phyloP scores from a whole-genome alignment of 2,113 vertebrate genomes.

The Heterocephalus glaber region DNA sequence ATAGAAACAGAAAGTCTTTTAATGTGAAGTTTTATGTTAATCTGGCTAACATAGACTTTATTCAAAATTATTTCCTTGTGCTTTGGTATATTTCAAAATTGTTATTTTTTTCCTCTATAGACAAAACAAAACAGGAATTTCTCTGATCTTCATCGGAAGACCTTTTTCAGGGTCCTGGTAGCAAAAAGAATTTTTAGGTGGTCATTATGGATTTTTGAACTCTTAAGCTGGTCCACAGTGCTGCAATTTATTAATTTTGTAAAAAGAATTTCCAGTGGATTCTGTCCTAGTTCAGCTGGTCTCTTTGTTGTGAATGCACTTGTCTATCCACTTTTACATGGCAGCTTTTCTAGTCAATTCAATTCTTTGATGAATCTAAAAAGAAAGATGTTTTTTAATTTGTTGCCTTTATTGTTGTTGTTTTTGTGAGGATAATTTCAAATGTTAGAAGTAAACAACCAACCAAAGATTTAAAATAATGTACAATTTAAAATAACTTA shows the following conservation, averaged over 20 bases:
- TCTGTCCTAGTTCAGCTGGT: background rate
- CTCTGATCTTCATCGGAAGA: background rate
- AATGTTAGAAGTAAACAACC: no score
- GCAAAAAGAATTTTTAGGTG: background rate
- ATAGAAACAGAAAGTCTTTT: background rate
- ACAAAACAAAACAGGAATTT: background rate
- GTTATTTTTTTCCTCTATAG: background rate
- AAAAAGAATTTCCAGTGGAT: background rate
- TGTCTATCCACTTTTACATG: background rate
- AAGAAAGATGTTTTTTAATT: background rate
- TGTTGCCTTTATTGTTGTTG: background rate
- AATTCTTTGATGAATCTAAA: background rate
- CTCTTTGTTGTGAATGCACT: background rate
- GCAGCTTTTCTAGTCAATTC: background rate
- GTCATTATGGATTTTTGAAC: background rate
- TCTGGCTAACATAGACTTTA: background rate
- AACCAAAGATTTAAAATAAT: no score
- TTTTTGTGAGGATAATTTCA: background rate
- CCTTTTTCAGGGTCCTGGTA: background rate
- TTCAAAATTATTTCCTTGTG: slow-evolving; percentile 1
- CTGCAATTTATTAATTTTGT: background rate
- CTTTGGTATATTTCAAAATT: background rate
- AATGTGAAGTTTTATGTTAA: background rate
- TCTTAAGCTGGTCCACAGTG: background rate
- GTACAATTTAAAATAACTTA: background rate